Percentiles rank a stretch among this genome's conserved stretches.
These are phyloP conservation scores for Drosophila arawakana DNA, from an alignment of 1,140 invertebrate genomes.

Conservation along the genomic window DNA sequence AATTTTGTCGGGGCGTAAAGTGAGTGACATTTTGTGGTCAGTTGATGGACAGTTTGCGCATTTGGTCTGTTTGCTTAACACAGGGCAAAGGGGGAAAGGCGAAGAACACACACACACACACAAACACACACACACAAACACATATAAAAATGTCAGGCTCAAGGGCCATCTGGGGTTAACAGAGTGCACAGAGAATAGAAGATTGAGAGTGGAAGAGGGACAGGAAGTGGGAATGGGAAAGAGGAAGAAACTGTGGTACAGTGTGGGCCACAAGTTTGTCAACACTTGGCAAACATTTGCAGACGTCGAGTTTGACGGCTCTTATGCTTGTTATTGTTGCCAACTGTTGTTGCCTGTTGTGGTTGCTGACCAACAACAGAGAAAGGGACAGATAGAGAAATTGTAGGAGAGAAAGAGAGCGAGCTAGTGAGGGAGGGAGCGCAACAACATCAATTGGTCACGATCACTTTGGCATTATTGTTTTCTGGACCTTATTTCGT, in stretches of 20 bases:
- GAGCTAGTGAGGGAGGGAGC: conserved; percentile 2
- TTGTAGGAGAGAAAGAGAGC: conserved; percentile 9
- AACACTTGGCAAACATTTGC: conserved; percentile 70
- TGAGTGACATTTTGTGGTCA: conserved; percentile 69
- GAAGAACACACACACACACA: not conserved
- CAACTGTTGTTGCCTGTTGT: conserved; percentile 19
- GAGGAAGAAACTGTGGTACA: not conserved
- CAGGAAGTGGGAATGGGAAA: not conserved
- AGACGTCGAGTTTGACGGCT: conserved; percentile 52
- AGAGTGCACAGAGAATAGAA: not conserved
- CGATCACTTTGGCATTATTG: conserved; percentile 77
- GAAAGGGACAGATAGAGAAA: conserved; percentile 5
- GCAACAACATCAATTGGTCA: conserved; percentile 65
- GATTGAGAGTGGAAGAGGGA: conserved; percentile 2
- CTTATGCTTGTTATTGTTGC: conserved; percentile 41
- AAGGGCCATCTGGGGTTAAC: conserved; percentile 32
- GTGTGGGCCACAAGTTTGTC: conserved; percentile 63
- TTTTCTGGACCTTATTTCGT: conserved; percentile 54
- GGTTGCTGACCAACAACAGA: conserved; percentile 25
- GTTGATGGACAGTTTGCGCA: conserved; percentile 64
- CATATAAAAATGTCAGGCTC: conserved; percentile 38
- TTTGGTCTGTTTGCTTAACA: conserved; percentile 19
- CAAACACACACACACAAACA: conserved; percentile 15
- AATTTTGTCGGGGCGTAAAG: conserved; percentile 46
- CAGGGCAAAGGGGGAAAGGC: not conserved